Evolutionary conservation across 2,888 invertebrate species (phyloP).

Genomic region (Drosophila meridiana): DNA sequence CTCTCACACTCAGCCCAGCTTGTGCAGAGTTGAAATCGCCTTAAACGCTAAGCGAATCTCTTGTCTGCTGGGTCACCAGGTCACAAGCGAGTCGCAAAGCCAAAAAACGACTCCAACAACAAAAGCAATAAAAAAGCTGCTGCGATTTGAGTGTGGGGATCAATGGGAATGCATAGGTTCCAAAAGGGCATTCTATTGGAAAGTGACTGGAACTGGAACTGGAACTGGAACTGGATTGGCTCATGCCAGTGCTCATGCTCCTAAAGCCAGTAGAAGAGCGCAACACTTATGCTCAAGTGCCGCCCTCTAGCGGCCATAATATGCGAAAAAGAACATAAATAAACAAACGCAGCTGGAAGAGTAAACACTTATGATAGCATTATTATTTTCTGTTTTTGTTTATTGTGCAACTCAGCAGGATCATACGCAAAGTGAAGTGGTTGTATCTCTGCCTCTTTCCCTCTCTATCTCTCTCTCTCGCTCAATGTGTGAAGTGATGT

Average conservation of each 20-base stretch:
- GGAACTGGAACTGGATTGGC: slow-evolving; percentile 12
- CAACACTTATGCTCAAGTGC: slow-evolving; percentile 37
- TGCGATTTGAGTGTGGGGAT: slow-evolving; percentile 30
- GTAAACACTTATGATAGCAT: slow-evolving; percentile 20
- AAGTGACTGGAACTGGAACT: slow-evolving; percentile 28
- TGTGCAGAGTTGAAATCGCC: slow-evolving; percentile 48
- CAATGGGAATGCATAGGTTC: slow-evolving; percentile 27
- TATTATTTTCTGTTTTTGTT: slow-evolving; percentile 13
- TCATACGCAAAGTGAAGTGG: slow-evolving; percentile 30
- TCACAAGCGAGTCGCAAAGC: slow-evolving; percentile 50
- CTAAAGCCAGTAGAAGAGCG: slow-evolving; percentile 13
- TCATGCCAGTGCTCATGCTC: slow-evolving; percentile 5
- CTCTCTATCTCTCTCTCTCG: not conserved
- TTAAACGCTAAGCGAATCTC: slow-evolving; percentile 65
- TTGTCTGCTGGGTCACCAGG: slow-evolving; percentile 68
- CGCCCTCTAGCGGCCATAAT: slow-evolving; percentile 39
- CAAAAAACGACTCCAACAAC: slow-evolving; percentile 16
- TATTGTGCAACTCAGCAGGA: slow-evolving; percentile 33
- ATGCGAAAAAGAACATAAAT: slow-evolving; percentile 38
- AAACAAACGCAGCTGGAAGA: slow-evolving; percentile 41
- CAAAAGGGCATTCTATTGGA: slow-evolving; percentile 31
- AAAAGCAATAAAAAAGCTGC: slow-evolving; percentile 1
- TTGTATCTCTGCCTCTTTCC: slow-evolving; percentile 1
- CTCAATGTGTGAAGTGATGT: slow-evolving; percentile 54
- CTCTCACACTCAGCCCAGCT: not conserved